Evolutionary conservation across 2,113 vertebrate species (phyloP).

Genomic region (Nothocercus nigrocapillus): DNA sequence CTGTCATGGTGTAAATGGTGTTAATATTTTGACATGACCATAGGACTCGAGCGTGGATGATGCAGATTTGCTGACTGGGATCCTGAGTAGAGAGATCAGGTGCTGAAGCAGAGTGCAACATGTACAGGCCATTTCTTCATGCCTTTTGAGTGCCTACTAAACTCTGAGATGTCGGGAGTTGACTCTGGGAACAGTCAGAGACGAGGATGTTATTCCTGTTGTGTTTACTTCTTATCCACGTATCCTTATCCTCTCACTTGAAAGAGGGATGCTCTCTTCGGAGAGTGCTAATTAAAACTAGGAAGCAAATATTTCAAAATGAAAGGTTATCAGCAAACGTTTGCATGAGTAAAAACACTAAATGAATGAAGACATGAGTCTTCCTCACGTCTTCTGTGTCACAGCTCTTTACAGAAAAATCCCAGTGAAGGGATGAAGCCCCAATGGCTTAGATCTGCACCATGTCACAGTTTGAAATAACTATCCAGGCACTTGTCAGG

Average conservation of each 20-base stretch:
- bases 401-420: background rate
- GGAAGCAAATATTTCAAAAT: background rate
- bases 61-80: background rate
- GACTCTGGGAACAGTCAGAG: background rate
- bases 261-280: background rate
- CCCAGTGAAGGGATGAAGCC: background rate
- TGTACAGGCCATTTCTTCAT: background rate
- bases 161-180: background rate
- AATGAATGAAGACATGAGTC: background rate
- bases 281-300: background rate
- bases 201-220: background rate
- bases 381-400: background rate
- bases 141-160: background rate
- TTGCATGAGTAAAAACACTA: background rate
- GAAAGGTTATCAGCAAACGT: background rate
- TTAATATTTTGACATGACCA: background rate
- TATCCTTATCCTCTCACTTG: background rate
- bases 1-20: background rate
- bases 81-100: accelerated
- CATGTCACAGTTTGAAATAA: background rate
- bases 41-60: background rate
- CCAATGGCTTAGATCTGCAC: background rate
- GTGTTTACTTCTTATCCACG: background rate
- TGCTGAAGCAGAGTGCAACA: accelerated
- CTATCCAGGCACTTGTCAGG: background rate